Evolutionary conservation across 2,888 invertebrate genomes (phyloP), one percentile per base, ranked within the genome.

Genomic region (Xanthostigma xanthostigma): DNA sequence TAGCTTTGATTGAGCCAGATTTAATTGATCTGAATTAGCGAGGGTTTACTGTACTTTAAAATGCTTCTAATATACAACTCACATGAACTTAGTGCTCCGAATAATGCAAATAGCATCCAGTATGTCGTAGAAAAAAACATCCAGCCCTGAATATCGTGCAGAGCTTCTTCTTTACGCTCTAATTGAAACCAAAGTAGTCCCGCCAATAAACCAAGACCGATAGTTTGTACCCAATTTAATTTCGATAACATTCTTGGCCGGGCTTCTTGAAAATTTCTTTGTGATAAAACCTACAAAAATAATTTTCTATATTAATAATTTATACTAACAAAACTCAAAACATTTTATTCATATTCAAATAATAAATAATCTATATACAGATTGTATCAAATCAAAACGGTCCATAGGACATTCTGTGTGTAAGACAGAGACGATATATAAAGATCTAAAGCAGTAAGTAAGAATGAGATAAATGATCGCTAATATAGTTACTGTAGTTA

Each of bases 81-180:
- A 85, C 85, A 86, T 63, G 86, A 81, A 62, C 81, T 80, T 37
- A 87, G 72, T 44, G 85, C 83, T 55, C 84, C 82, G 60, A 87
- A 85, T 56, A 84, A 74, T 13, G 85, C 81, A 62, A 83, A 83
- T 50, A 87, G 70, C 80, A 84, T 85, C 85, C 86, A 86, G 62
- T 86, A 85, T 27, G 82, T 84, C 45, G 83, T 81, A 50, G 83
- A 83, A 66, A 86, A 87, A 64, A 86, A 87, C 80, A 87, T 81
- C 84, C 84, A 84, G 43, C 86, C 87, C 65, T 84, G 82, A 52
- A 86, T 77, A 64, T 87, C 86, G 56, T 81, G 78, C 48, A 88
- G 68, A 10, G 81, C 78, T 55, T 81, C 79, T 63, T 88, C 87
- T 38, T 74, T 77, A 50, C 85, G 69, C n/a, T 81, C 79, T 57